Evolutionary conservation across 2,113 vertebrate genomes (phyloP).

Genomic region (Anoplopoma fimbria): DNA sequence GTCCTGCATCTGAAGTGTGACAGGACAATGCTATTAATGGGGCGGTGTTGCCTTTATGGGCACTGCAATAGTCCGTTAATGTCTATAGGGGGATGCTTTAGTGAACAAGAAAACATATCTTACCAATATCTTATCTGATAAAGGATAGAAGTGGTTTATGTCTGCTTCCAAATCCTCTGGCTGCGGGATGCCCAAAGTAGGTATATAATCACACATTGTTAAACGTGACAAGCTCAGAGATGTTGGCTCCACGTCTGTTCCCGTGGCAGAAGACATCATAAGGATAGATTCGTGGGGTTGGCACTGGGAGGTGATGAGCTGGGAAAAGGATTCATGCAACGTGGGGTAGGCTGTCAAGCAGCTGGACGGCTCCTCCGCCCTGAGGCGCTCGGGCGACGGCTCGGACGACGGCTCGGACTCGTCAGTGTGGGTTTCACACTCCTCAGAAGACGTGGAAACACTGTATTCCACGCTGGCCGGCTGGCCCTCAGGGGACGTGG

Average conservation of each 20-base stretch:
- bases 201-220: not conserved
- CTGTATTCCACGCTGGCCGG: not conserved
- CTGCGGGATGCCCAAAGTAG: not conserved
- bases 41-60: not conserved
- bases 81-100: not conserved
- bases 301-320: slow-evolving; percentile 61
- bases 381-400: slow-evolving; percentile 63
- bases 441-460: slow-evolving; percentile 3
- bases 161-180: not conserved
- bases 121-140: slow-evolving; percentile 47
- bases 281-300: slow-evolving; percentile 50
- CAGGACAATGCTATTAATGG: not conserved
- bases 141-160: not conserved
- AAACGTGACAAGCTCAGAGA: slow-evolving; percentile 22
- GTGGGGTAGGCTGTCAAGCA: fast-evolving
- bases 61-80: not conserved
- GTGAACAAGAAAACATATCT: not conserved
- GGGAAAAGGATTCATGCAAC: slow-evolving; percentile 69
- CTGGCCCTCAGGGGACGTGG: not conserved
- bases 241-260: not conserved
- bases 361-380: slow-evolving; percentile 20
- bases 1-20: not conserved
- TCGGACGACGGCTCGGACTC: slow-evolving; percentile 40
- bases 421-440: not conserved
- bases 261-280: slow-evolving; percentile 9